Evolutionary conservation across 2,113 vertebrate genomes (phyloP).

Genomic region (Rafetus swinhoei): DNA sequence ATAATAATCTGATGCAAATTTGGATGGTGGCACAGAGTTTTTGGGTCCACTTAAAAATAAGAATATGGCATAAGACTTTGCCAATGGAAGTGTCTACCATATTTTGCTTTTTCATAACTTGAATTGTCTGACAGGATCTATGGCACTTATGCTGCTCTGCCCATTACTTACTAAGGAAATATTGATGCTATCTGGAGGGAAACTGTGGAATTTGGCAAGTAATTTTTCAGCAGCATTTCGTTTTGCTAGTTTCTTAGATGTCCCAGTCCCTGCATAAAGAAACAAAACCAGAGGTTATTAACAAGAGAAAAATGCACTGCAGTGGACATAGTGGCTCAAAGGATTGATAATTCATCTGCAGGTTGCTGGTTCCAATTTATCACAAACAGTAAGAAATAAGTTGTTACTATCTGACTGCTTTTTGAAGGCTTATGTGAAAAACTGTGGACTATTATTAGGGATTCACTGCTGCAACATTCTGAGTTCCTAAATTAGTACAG

Average conservation of each 20-base stretch:
- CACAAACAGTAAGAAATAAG: not conserved
- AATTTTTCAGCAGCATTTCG: constrained; percentile 84
- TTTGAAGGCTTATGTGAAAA: not conserved
- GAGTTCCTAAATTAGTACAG: not conserved
- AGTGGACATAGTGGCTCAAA: not conserved
- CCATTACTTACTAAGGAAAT: constrained; percentile 83
- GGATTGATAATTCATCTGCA: not conserved
- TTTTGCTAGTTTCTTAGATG: constrained; percentile 87
- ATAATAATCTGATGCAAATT: not conserved
- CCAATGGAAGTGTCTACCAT: not conserved
- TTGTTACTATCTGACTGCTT: not conserved
- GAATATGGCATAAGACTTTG: not conserved
- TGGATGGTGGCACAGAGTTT: not conserved
- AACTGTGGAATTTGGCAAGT: constrained; percentile 80
- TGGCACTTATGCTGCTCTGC: not conserved
- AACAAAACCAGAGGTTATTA: constrained; percentile 36
- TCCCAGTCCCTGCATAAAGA: constrained; percentile 80
- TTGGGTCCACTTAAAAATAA: not conserved
- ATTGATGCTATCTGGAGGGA: constrained; percentile 82
- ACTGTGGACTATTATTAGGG: not conserved
- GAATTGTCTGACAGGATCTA: not conserved
- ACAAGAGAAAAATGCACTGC: not conserved
- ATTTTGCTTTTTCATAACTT: not conserved
- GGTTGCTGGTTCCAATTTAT: not conserved
- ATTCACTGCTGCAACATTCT: not conserved